Evolutionary conservation across 2,888 invertebrate genomes (phyloP).

Genomic region (Odontomyia ornata): DNA sequence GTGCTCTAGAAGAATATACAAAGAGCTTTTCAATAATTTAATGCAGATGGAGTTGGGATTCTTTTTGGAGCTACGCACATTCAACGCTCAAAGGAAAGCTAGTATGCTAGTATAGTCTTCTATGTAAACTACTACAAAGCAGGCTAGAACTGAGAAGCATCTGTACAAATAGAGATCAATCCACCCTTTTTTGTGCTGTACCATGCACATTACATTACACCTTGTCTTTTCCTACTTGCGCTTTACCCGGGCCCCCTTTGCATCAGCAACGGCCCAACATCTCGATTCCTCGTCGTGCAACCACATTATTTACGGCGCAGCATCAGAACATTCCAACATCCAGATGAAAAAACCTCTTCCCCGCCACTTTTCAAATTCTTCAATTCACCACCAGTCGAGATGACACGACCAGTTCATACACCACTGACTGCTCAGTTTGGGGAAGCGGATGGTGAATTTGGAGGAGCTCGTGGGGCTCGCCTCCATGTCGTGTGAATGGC

Average conservation of each 20-base stretch:
- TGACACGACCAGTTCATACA: slow-evolving; percentile 6
- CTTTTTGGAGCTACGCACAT: too few relatives aligned
- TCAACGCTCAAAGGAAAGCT: too few relatives aligned
- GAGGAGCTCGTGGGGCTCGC: neutral
- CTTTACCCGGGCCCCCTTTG: neutral
- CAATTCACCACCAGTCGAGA: slow-evolving; percentile 11
- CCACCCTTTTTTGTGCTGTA: slow-evolving; percentile 16
- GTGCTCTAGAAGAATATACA: too few relatives aligned
- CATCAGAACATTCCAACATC: slow-evolving; percentile 5
- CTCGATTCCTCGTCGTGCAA: neutral
- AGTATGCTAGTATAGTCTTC: too few relatives aligned
- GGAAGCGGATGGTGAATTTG: neutral
- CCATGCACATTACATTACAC: slow-evolving; percentile 36
- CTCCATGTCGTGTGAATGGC: neutral
- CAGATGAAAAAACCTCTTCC: neutral
- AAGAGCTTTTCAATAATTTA: too few relatives aligned
- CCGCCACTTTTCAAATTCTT: slow-evolving; percentile 19
- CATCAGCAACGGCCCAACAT: neutral
- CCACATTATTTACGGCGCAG: slow-evolving; percentile 34
- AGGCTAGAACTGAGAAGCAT: neutral
- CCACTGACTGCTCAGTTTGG: neutral
- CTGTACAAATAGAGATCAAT: neutral
- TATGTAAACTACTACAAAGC: too few relatives aligned
- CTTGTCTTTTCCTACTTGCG: slow-evolving; percentile 8
- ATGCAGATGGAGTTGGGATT: too few relatives aligned